phyloP scores from a whole-genome alignment of 1,140 invertebrate genomes.

The Drosophila pseudoananassae region DNA sequence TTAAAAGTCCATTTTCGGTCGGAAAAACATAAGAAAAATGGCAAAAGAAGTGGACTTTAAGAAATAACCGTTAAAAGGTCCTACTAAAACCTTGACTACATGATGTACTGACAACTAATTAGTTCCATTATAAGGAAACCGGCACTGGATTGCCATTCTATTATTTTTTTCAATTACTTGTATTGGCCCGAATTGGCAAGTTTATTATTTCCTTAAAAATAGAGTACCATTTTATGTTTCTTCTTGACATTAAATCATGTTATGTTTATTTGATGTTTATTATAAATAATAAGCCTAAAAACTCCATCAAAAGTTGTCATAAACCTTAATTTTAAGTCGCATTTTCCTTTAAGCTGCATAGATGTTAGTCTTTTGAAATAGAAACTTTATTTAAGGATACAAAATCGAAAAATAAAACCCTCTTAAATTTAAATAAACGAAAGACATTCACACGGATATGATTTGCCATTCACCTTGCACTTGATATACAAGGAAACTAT shows the following conservation, averaged over 20 bases:
- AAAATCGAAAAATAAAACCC: neutral
- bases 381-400: too few relatives aligned
- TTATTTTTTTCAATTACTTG: neutral
- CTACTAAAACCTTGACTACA: neutral
- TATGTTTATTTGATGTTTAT: neutral
- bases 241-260: neutral
- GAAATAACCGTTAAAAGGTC: neutral
- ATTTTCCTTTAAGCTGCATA: too few relatives aligned
- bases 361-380: too few relatives aligned
- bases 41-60: neutral
- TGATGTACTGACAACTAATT: neutral
- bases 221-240: neutral
- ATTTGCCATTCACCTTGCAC: neutral
- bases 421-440: neutral
- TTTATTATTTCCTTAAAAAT: neutral
- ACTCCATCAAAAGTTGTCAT: neutral
- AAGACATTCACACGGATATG: neutral
- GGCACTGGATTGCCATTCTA: neutral
- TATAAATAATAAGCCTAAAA: neutral
- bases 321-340: neutral
- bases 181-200: neutral
- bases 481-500: neutral
- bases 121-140: neutral
- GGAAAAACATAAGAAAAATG: slow-evolving; percentile 16
- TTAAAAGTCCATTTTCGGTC: slow-evolving; percentile 34